Base-by-base conservation (phyloP, 2,113 vertebrate species). In the Tinamus guttatus region DNA sequence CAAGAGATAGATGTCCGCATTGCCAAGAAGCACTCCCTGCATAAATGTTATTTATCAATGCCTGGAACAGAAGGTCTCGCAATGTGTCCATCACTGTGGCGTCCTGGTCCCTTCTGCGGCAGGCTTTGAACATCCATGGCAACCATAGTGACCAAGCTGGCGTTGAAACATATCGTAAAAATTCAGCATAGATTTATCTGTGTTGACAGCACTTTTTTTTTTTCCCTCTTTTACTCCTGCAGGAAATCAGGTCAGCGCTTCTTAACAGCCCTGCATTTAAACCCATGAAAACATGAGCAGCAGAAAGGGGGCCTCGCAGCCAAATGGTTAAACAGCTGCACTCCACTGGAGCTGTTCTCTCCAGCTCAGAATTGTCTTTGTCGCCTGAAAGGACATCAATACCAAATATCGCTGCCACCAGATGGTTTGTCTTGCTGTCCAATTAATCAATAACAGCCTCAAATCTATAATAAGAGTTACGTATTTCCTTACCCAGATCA, bases 371-470 rank as follows among this genome's bases (percentile, higher is more conserved):
- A 60, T 56, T 77, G 59, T 70, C 68, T 52, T 54, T 84, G 43
- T 76, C 38, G 70, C 78, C 69, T 92, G 90, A 95, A 81, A 77
- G 77, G 51, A 68, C 67, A 80, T 91, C 90, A 65, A 89, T 92
- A 93, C n/a, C 90, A 93, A 47, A 51, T 58, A 69, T 36, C 83
- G 65, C 85, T 82, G 85, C 73, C 80, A 88, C 85, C 93, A 95
- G 90, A 96, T 79, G 88, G 78, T 92, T 94, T 79, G 54, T 69
- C 87, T 87, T 70, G 85, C 93, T 83, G 58, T 64, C 85, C 93
- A 93, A 85, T 89, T 75, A 82, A 96, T 95, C 89, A 83, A 82
- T 89, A 93, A 40, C 69, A 75, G 41, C 41, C 40, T 67, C 77
- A 62, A 62, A 28, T 43, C 79, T 34, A 24, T 54, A 58, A 4